Evolutionary conservation across 2,797 vertebrate species (phyloP), one percentile per base, ranked within the genome.

Genomic region (Australoheros facetus): DNA sequence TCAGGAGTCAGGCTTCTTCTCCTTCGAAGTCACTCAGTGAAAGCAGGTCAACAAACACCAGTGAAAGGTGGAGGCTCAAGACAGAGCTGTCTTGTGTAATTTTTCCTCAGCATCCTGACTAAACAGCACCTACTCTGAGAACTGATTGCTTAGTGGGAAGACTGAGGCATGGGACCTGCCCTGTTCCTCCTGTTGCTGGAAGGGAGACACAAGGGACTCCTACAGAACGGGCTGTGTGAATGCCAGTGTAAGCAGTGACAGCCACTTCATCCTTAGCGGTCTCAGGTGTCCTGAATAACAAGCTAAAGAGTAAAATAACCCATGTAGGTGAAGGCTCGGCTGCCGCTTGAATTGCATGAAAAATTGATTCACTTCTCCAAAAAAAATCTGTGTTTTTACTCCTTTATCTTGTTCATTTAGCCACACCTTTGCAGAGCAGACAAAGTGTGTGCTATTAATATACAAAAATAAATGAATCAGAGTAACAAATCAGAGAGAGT

Each of bases 291-390:
- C 21, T 64, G 37, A 64, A 45, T 26, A 8, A 9, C 1, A 2
- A 45, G 37, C 0, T 2, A 0, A 17, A 66, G 39, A 16, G 45
- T 26, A 12, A 28, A 66, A 64, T 64, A 64, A 45, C 14, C 21
- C 1, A 5, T 17, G 14, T 45, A 64, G 4, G 21, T 13, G 3
- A 26, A 0, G 39, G 0, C 5, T 66, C 9, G 0, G 23, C 60
- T 39, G 59, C 59, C 2, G 7, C 16, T 42, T 14, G 17, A 1
- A 42, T 26, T 26, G 10, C 4, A 16, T 45, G 7, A 21, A 21
- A 62, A 21, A 9, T 8, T 19, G 10, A 58, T 58, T 32, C 16
- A 58, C 4, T 28, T 58, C 28, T 30, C 4, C 16, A 32, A 64
- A 45, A 48, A 45, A 16, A 5, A 48, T 48, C 4, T 2, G 5